Evolutionary conservation across 2,888 invertebrate genomes (phyloP), one percentile per base, ranked within the genome.

Genomic region (Eudasyphora cyanicolor): DNA sequence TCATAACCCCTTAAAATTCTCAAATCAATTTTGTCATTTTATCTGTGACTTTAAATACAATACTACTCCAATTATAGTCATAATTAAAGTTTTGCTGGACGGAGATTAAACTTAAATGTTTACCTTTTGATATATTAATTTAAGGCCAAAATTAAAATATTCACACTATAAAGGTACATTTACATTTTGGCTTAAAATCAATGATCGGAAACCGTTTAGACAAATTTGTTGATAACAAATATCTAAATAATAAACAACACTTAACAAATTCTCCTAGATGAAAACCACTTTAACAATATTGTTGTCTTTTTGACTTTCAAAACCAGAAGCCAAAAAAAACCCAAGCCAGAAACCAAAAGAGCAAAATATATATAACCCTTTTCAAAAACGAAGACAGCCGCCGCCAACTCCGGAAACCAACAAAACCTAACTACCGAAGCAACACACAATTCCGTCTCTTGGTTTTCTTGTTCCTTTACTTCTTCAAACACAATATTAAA

Each of bases 281-380:
- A 3, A 8, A 38, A 38, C 14, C 12, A 4, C 45, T 45, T 45
- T 45, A 14, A 38, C 3, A n/a, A n/a, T 4, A n/a, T 45, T 51
- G 57, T 57, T 57, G 27, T 24, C 57, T 57, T 57, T 57, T 57
- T 27, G 27, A 57, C 27, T 57, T 57, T 57, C 10, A 27, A n/a
- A n/a, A 45, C 8, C 38, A 38, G 10, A n/a, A n/a, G n/a, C n/a
- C n/a, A n/a, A n/a, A n/a, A n/a, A n/a, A n/a, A n/a, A n/a, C n/a
- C 38, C 4, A 38, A 38, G 14, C 38, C 14, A 14, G n/a, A 45
- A n/a, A n/a, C n/a, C n/a, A n/a, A n/a, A n/a, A n/a, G n/a, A n/a
- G n/a, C n/a, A 45, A 45, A 57, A 24, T 24, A 57, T 57, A n/a
- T 57, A 1, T 7, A 57, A 57, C 57, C 57, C 57, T 57, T 57